Conservation (phyloP, 2,888 invertebrate species). For the Rapana venosa region DNA sequence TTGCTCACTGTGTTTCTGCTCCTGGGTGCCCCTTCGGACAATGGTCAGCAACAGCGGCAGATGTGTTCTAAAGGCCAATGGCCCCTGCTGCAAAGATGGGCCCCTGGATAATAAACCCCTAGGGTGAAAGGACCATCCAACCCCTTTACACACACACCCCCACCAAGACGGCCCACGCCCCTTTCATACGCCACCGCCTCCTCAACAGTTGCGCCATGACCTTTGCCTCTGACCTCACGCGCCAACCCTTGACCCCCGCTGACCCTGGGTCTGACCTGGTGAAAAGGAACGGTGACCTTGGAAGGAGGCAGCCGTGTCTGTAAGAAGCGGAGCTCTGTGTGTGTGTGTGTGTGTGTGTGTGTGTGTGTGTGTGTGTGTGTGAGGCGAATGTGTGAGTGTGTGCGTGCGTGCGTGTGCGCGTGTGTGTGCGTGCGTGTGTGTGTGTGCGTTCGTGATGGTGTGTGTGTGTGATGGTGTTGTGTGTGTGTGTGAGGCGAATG, state of each 20-base stretch:
- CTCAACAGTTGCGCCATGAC: slow-evolving; percentile 27
- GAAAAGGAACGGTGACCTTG: not conserved
- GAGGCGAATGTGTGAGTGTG: not conserved
- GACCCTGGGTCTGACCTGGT: slow-evolving; percentile 11
- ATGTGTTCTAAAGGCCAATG: slow-evolving; percentile 21
- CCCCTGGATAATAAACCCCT: slow-evolving; percentile 41
- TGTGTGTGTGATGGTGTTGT: no score
- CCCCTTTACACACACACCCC: not conserved
- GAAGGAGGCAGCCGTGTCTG: not conserved
- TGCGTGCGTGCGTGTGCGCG: not conserved
- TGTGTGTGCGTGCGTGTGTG: not conserved
- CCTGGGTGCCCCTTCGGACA: not conserved
- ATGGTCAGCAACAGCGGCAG: not conserved
- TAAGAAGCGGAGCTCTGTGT: not conserved
- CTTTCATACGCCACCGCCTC: not conserved
- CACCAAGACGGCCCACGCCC: not conserved
- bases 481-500: no score
- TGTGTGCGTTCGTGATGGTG: not conserved
- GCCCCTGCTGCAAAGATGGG: slow-evolving; percentile 8
- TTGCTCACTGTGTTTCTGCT: no score
- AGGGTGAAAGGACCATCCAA: slow-evolving; percentile 28
- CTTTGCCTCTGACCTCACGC: slow-evolving; percentile 27
- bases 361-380: slow-evolving; percentile 1
- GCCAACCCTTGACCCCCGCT: slow-evolving; percentile 29
- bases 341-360: not conserved